A percentile compares a stretch with the other conserved stretches of the same genome.
Evolutionary conservation across 1,140 invertebrate species (phyloP).

Genomic region (Heliconius hermathena): DNA sequence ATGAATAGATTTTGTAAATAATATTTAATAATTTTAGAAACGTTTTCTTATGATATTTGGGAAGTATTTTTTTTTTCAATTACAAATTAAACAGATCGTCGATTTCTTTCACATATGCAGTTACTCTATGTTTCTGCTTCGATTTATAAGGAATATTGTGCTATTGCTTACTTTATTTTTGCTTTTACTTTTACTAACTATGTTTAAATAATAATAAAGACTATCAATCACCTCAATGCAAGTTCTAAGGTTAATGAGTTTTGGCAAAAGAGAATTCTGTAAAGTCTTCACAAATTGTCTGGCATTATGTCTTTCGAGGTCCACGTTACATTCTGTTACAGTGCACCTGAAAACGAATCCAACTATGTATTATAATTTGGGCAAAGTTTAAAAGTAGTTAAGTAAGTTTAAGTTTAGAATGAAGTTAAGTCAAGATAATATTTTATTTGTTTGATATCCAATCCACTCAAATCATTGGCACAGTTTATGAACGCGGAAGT

Average conservation of each 20-base stretch:
- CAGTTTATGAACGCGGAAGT: too few species aligned
- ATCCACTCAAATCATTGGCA: too few species aligned
- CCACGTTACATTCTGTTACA: slow-evolving; percentile 86
- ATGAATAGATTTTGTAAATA: too few species aligned
- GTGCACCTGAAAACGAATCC: slow-evolving; percentile 63
- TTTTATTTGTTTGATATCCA: too few species aligned
- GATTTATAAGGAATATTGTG: background rate
- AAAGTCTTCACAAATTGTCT: slow-evolving; percentile 89
- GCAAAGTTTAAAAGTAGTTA: background rate
- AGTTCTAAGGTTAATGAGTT: slow-evolving; percentile 86
- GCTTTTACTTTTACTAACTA: background rate
- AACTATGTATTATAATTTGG: background rate
- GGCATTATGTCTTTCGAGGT: slow-evolving; percentile 90
- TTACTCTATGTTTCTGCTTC: background rate
- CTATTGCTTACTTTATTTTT: slow-evolving; percentile 41
- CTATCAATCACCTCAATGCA: slow-evolving; percentile 85
- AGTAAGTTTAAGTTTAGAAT: too few species aligned
- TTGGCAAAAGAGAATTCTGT: slow-evolving; percentile 86
- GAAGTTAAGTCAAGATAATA: too few species aligned
- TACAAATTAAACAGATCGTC: too few species aligned
- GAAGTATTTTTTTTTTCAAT: too few species aligned
- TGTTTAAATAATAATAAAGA: background rate
- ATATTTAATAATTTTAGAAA: too few species aligned
- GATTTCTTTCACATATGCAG: too few species aligned
- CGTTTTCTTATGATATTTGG: too few species aligned